Conservation (phyloP, 2,888 invertebrate species). For the Drosophila mayaguana region DNA sequence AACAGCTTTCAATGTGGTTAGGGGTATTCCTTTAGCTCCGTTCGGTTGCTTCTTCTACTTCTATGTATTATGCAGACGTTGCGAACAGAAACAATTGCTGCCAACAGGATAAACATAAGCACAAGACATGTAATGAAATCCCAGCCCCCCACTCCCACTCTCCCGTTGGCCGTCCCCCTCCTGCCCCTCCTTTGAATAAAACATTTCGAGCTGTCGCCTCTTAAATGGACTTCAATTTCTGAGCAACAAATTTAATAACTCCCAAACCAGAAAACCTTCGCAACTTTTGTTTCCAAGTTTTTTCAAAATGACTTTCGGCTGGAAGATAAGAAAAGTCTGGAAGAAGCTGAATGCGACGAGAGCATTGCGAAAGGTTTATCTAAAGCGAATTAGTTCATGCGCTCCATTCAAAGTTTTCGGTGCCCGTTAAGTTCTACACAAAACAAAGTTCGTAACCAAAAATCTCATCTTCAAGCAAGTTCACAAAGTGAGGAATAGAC, state of each 20-base stretch:
- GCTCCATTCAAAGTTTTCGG: background rate
- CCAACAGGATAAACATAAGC: slow-evolving; percentile 33
- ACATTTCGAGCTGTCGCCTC: slow-evolving; percentile 15
- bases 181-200: slow-evolving; percentile 22
- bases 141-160: background rate
- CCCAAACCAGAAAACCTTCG: background rate
- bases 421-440: too few species aligned
- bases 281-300: slow-evolving; percentile 4
- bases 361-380: background rate
- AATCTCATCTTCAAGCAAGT: background rate
- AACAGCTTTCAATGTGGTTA: background rate
- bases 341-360: background rate
- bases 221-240: slow-evolving; percentile 10
- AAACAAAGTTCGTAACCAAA: background rate
- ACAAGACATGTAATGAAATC: slow-evolving; percentile 54
- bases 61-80: slow-evolving; percentile 44
- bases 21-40: slow-evolving; percentile 1
- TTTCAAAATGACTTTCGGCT: background rate
- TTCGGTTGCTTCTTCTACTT: slow-evolving; percentile 8
- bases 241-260: background rate
- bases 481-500: background rate
- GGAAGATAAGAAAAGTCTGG: slow-evolving; percentile 2
- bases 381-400: background rate
- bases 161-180: too few species aligned
- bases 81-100: slow-evolving; percentile 28